Evolutionary conservation across 2,888 invertebrate genomes (phyloP).

Genomic region (Endotricha flammealis): DNA sequence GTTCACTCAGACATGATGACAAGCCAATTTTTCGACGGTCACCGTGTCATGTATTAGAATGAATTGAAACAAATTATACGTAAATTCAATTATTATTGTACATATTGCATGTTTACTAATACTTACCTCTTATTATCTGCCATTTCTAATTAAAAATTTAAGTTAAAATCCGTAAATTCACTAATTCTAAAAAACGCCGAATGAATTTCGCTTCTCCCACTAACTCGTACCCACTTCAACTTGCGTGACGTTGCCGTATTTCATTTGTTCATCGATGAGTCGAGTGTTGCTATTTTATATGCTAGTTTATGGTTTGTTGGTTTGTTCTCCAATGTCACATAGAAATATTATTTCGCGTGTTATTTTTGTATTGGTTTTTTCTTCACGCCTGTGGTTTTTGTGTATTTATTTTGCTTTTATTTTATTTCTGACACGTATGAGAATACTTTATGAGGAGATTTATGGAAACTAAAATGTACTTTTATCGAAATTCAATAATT

Average conservation of each 20-base stretch:
- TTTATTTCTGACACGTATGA: too few species aligned
- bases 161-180: conserved; percentile 52
- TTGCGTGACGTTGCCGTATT: conserved; percentile 78
- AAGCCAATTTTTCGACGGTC: conserved; percentile 69
- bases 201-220: conserved; percentile 51
- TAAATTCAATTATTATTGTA: not conserved
- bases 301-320: conserved; percentile 28
- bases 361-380: too few species aligned
- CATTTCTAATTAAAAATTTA: conserved; percentile 60
- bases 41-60: conserved; percentile 1
- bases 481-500: too few species aligned
- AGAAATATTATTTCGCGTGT: too few species aligned
- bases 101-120: conserved; percentile 11
- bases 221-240: conserved; percentile 28
- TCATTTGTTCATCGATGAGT: conserved; percentile 69
- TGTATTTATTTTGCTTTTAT: too few species aligned
- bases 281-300: conserved; percentile 41
- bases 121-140: conserved; percentile 78
- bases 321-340: too few species aligned
- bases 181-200: conserved; percentile 58
- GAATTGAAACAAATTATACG: not conserved
- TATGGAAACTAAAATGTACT: too few species aligned
- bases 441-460: too few species aligned
- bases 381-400: too few species aligned
- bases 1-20: conserved; percentile 71